phyloP scores from a whole-genome alignment of 2,888 invertebrate genomes.

The Pollenia amentaria region DNA sequence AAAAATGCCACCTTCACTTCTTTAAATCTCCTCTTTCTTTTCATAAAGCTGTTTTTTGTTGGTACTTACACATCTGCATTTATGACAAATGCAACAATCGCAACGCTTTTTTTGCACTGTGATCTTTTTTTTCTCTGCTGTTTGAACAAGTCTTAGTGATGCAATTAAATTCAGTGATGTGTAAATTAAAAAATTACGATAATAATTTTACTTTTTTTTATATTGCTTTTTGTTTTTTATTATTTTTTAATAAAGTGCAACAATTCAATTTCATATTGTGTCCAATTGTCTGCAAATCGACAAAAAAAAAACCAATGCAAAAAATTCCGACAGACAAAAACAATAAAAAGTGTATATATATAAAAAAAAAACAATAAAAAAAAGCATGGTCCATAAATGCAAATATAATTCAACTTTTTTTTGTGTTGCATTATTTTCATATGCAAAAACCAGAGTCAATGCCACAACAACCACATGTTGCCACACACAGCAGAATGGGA shows the following conservation, averaged over 20 bases:
- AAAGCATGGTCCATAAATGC: conserved; percentile 28
- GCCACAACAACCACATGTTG: conserved; percentile 65
- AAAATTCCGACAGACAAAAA: conserved; percentile 19
- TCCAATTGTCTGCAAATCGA: conserved; percentile 58
- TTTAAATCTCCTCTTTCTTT: neutral
- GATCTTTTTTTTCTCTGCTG: neutral
- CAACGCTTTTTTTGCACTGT: conserved; percentile 10
- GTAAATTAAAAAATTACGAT: conserved; percentile 84
- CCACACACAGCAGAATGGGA: conserved; percentile 12
- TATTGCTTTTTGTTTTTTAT: conserved; percentile 23
- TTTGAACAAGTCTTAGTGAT: conserved; percentile 29
- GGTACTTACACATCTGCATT: neutral
- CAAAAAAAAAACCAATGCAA: conserved; percentile 15
- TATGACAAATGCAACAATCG: conserved; percentile 15
- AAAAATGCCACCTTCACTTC: neutral
- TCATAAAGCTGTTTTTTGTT: neutral
- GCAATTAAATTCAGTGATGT: conserved; percentile 83
- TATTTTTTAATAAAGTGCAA: conserved; percentile 66
- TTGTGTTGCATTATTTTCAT: conserved; percentile 41
- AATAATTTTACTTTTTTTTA: conserved; percentile 77
- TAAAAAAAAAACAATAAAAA: conserved; percentile 26
- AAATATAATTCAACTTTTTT: conserved; percentile 57
- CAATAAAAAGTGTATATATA: conserved; percentile 10
- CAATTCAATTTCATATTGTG: conserved; percentile 69
- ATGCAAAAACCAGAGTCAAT: conserved; percentile 58